Evolutionary conservation across 2,888 invertebrate species (phyloP).

Genomic region (Agrenia bidenticulata): DNA sequence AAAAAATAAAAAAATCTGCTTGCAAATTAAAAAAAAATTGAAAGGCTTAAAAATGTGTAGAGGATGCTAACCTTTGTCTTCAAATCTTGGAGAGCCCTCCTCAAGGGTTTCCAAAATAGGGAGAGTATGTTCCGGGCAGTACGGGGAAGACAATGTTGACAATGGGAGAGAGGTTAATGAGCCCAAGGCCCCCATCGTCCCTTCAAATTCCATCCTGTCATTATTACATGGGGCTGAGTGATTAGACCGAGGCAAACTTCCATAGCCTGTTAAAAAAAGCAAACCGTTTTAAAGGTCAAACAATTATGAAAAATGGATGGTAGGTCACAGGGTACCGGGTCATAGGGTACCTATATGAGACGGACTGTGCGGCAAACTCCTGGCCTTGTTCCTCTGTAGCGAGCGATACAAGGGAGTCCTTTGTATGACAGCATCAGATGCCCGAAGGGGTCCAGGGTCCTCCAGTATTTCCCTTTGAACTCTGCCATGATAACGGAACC

Average conservation of each 20-base stretch:
- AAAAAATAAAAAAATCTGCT: no score
- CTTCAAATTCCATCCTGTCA: slow-evolving; percentile 53
- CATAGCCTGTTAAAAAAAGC: slow-evolving; percentile 65
- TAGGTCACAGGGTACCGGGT: no score
- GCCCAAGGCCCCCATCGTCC: slow-evolving; percentile 59
- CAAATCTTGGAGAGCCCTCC: slow-evolving; percentile 61
- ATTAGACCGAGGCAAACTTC: slow-evolving; percentile 79
- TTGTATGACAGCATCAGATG: slow-evolving; percentile 61
- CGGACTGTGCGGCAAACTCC: slow-evolving; percentile 51
- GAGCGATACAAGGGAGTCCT: slow-evolving; percentile 53
- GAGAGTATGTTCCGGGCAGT: slow-evolving; percentile 62
- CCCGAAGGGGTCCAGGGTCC: slow-evolving; percentile 65
- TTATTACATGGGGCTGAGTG: slow-evolving; percentile 67
- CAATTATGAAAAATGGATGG: neutral
- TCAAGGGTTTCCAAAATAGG: slow-evolving; percentile 68
- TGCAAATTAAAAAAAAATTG: neutral
- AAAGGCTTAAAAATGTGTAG: neutral
- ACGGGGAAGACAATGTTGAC: slow-evolving; percentile 59
- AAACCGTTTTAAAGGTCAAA: neutral
- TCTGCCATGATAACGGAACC: slow-evolving; percentile 88
- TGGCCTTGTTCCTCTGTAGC: slow-evolving; percentile 47
- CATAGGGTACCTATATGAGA: slow-evolving; percentile 38
- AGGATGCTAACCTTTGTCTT: slow-evolving; percentile 46
- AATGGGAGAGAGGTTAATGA: slow-evolving; percentile 54
- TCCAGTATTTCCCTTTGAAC: slow-evolving; percentile 89